Evolutionary conservation across 2,888 invertebrate genomes (phyloP).

Genomic region (Sarcophaga variegata): DNA sequence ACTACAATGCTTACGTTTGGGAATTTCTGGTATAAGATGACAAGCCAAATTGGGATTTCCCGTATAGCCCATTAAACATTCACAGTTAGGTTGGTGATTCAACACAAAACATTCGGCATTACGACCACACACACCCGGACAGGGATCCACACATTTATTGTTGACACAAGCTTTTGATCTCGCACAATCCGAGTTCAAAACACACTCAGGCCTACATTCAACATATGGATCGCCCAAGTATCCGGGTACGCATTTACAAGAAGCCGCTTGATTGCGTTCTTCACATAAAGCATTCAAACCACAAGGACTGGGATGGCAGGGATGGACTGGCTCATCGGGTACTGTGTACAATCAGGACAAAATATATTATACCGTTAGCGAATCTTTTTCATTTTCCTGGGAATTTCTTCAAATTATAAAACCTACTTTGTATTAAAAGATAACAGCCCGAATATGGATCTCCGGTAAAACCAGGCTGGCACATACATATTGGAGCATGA

Average conservation of each 20-base stretch:
- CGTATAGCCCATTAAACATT: constrained; percentile 84
- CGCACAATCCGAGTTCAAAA: constrained; percentile 86
- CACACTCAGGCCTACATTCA: constrained; percentile 87
- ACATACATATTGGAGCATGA: constrained; percentile 83
- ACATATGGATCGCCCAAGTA: constrained; percentile 86
- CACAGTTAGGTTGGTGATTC: constrained; percentile 87
- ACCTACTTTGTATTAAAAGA: constrained; percentile 82
- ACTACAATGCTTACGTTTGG: constrained; percentile 78
- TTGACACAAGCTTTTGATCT: constrained; percentile 86
- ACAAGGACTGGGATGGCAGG: constrained; percentile 87
- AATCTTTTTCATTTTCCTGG: background rate
- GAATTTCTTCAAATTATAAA: constrained; percentile 3
- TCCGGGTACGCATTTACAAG: constrained; percentile 85
- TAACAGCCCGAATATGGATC: constrained; percentile 85
- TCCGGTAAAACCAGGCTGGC: constrained; percentile 84
- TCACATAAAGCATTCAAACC: constrained; percentile 87
- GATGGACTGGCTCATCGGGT: constrained; percentile 82
- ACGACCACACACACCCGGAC: constrained; percentile 91
- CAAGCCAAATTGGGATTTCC: constrained; percentile 85
- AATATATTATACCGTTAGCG: constrained; percentile 38
- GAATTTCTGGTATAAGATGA: constrained; percentile 74
- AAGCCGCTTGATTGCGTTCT: constrained; percentile 85
- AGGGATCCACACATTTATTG: constrained; percentile 92
- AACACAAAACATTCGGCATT: constrained; percentile 88
- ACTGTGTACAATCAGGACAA: constrained; percentile 75